These are phyloP conservation scores for Rhinichthys osculus DNA, from an alignment of 2,797 vertebrate genomes.

Conservation along the genomic window DNA sequence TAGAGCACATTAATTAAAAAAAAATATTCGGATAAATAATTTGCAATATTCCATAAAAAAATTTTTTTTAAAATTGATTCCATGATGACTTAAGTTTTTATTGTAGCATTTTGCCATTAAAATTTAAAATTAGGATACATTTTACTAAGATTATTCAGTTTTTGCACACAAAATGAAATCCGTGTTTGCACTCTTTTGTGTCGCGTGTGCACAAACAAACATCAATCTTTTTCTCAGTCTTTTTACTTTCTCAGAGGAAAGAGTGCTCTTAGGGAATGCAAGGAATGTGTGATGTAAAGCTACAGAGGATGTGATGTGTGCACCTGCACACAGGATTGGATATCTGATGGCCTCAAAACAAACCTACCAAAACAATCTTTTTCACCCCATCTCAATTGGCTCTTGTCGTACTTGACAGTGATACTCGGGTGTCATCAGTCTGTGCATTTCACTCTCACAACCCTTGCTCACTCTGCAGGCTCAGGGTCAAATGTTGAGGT, in stretches of 20 bases:
- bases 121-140: background rate
- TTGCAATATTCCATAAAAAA: background rate
- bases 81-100: background rate
- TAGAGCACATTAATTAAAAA: background rate
- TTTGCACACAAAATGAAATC: background rate
- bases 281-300: conserved; percentile 56
- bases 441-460: conserved; percentile 40
- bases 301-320: conserved; percentile 53
- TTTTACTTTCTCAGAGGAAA: conserved; percentile 25
- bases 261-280: conserved; percentile 40
- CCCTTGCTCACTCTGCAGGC: conserved; percentile 34
- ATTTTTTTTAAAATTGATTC: background rate
- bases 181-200: background rate
- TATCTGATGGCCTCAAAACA: conserved; percentile 78
- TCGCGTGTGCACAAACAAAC: background rate
- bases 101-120: background rate
- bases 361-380: conserved; percentile 52
- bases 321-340: conserved; percentile 78
- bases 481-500: conserved; percentile 55
- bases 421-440: conserved; percentile 49
- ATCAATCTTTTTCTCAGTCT: background rate
- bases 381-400: conserved; percentile 22
- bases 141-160: background rate
- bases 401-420: conserved; percentile 38
- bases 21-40: background rate